These are phyloP conservation scores for Trissolcus japonicus DNA, from an alignment of 2,888 invertebrate genomes.

Conservation along the genomic window DNA sequence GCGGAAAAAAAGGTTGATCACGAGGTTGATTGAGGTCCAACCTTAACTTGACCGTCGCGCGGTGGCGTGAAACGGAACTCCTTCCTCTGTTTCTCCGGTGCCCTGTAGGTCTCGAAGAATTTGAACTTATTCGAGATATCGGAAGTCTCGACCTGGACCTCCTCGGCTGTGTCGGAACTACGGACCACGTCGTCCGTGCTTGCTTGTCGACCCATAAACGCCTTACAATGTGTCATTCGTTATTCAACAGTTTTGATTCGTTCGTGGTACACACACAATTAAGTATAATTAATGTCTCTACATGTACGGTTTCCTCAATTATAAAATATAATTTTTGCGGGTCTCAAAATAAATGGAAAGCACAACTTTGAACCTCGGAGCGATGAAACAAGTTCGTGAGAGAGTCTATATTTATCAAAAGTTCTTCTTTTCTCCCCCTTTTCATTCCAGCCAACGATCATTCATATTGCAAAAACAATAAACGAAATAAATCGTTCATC, in stretches of 20 bases:
- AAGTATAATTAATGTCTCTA: no score
- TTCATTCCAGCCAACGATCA: no score
- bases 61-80: conserved; percentile 93
- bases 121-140: conserved; percentile 91
- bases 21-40: conserved; percentile 65
- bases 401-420: no score
- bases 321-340: no score
- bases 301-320: no score
- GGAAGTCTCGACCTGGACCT: conserved; percentile 87
- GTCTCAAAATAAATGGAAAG: no score
- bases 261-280: no score
- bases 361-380: no score
- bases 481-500: background rate
- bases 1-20: conserved; percentile 6
- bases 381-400: no score
- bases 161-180: conserved; percentile 84
- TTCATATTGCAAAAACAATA: background rate
- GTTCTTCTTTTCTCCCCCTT: no score
- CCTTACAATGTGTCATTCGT: conserved; percentile 76
- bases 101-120: conserved; percentile 92
- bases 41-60: conserved; percentile 85
- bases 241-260: conserved; percentile 17
- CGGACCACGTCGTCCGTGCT: conserved; percentile 84
- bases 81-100: conserved; percentile 82
- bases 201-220: conserved; percentile 78